Evolutionary conservation across 1,140 invertebrate species (phyloP).

Genomic region (Manduca sexta): DNA sequence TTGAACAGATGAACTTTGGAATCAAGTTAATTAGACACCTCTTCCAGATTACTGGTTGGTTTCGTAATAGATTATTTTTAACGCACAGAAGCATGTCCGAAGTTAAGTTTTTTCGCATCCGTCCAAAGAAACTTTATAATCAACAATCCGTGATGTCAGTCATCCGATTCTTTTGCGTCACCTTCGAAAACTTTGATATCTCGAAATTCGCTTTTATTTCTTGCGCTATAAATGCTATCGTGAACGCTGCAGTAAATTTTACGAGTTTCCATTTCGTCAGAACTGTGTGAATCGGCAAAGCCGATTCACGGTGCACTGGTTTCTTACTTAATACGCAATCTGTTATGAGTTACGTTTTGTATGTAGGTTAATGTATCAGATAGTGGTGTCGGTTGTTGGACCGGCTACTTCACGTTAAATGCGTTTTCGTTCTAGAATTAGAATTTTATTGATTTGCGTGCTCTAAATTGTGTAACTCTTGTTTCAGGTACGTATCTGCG

Average conservation of each 20-base stretch:
- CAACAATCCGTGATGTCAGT: constrained; percentile 9
- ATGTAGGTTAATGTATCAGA: constrained; percentile 62
- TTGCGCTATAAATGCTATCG: neutral
- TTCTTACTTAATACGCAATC: constrained; percentile 49
- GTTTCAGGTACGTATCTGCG: constrained; percentile 26
- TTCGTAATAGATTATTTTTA: too few species aligned
- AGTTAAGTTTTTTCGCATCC: constrained; percentile 6
- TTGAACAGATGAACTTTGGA: too few species aligned
- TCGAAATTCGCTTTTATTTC: constrained; percentile 13
- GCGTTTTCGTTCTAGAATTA: constrained; percentile 14
- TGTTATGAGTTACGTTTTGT: constrained; percentile 42
- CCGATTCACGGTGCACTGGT: constrained; percentile 41
- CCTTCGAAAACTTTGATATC: neutral
- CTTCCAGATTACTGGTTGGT: too few species aligned
- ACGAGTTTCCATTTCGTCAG: constrained; percentile 56
- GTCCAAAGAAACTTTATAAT: constrained; percentile 9
- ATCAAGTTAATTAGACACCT: too few species aligned
- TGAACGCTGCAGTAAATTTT: constrained; percentile 21
- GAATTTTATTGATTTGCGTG: constrained; percentile 17
- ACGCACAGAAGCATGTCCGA: constrained; percentile 1
- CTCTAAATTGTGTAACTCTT: constrained; percentile 17
- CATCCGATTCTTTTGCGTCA: constrained; percentile 18
- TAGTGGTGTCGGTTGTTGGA: constrained; percentile 17
- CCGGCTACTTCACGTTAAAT: constrained; percentile 3
- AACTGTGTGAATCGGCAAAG: constrained; percentile 41